These are phyloP conservation scores for Pristis pectinata DNA, from an alignment of 2,797 vertebrate species.

Conservation along the genomic window DNA sequence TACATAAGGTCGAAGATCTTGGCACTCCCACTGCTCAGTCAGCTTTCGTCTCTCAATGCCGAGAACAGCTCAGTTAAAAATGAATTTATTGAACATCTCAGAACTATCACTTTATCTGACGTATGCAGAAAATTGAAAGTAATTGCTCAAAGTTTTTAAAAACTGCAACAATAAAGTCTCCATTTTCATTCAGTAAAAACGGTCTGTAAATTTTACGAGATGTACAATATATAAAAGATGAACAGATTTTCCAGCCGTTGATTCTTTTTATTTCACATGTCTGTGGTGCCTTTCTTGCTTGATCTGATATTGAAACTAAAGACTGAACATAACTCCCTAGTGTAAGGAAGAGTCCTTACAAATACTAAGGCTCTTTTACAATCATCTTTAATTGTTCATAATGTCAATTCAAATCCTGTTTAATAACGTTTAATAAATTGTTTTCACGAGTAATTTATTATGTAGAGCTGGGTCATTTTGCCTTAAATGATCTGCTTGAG, in stretches of 20 bases:
- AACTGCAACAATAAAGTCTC: conserved; percentile 48
- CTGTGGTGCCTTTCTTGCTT: conserved; percentile 74
- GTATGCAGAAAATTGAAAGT: conserved; percentile 8
- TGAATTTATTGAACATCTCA: conserved; percentile 46
- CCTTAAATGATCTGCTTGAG: conserved; percentile 85
- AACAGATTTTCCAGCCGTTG: conserved; percentile 42
- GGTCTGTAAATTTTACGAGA: conserved; percentile 48
- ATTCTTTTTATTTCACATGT: conserved; percentile 51
- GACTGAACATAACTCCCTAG: neutral
- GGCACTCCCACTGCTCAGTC: too few species aligned
- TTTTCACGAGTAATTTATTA: conserved; percentile 72
- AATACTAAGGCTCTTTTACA: neutral
- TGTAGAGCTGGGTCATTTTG: conserved; percentile 68
- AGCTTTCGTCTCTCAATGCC: neutral
- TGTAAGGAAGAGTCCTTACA: neutral
- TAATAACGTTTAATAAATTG: conserved; percentile 44
- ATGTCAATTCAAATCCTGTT: conserved; percentile 13
- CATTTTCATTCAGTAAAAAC: conserved; percentile 50
- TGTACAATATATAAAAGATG: conserved; percentile 49
- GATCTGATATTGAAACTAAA: conserved; percentile 49
- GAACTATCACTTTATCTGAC: conserved; percentile 44
- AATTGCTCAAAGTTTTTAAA: neutral
- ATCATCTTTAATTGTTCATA: neutral
- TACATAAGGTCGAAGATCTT: neutral
- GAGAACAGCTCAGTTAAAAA: conserved; percentile 36